Evolutionary conservation across 2,113 vertebrate genomes (phyloP), one percentile per base, ranked within the genome.

Genomic region (Rynchops niger): DNA sequence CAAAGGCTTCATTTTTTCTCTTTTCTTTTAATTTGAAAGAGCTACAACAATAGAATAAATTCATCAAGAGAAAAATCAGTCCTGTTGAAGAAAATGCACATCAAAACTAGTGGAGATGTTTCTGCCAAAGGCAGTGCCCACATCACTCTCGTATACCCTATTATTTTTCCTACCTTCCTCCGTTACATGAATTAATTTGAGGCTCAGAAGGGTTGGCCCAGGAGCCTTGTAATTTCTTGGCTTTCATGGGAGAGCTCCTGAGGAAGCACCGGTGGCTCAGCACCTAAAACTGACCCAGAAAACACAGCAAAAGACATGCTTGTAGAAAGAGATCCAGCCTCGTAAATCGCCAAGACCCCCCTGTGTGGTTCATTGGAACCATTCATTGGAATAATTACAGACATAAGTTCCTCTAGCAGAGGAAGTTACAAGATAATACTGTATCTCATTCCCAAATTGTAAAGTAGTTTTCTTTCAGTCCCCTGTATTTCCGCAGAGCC

Each of bases 11-110:
- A 38, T 73, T 88, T 95, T 88, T 95, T 95, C 77, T 58, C 26
- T 95, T 82, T 91, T 96, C 85, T 96, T 93, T 89, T 97, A 95
- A 95, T 97, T 97, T 23, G 52, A 95, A 97, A 97, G 80, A 90
- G 5, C 61, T 94, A 65, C 65, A 86, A 95, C 90, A 97, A 97
- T 93, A 91, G 78, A 97, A 97, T 96, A 93, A 88, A 97, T 96
- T 96, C 82, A 97, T 86, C 50, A 94, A 94, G 50, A 94, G 49
- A 86, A 96, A 95, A 96, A 80, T 50, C 53, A 40, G 21, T 59
- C 26, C 42, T 65, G 21, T 59, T 92, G 67, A 88, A 77, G 78
- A 93, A 97, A 97, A 83, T 52, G 38, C 14, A 83, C 49, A 77
- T 94, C 62, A 91, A 85, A 95, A 85, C 12, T 87, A 73, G 27